Percentiles rank a stretch among this genome's conserved stretches.
Evolutionary conservation across 23 tunicate genomes (phyloP).

Genomic region (Ciona savignyi): DNA sequence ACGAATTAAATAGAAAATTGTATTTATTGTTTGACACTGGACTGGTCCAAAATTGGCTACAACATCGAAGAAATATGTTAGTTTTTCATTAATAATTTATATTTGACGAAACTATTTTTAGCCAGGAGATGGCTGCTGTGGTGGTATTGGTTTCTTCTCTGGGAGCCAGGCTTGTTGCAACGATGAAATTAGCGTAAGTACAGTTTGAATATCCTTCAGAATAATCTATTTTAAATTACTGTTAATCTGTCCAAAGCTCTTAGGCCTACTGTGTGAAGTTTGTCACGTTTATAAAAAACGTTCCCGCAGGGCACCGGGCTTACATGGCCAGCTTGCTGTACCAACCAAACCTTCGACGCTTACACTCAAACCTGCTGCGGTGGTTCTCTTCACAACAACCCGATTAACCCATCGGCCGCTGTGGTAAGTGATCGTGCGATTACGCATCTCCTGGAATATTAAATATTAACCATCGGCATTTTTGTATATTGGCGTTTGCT

Average conservation of each 20-base stretch:
- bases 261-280: too few relatives aligned
- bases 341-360: conserved; percentile 60
- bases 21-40: too few relatives aligned
- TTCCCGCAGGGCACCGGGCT: background rate
- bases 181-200: conserved; percentile 22
- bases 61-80: too few relatives aligned
- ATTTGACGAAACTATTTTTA: conserved; percentile 1
- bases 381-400: conserved; percentile 50
- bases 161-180: conserved; percentile 22
- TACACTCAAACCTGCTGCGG: conserved; percentile 83
- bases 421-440: background rate
- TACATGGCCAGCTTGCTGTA: conserved; percentile 59
- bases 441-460: too few relatives aligned
- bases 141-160: conserved; percentile 4
- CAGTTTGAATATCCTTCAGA: background rate
- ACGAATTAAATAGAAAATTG: too few relatives aligned
- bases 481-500: too few relatives aligned
- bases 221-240: too few relatives aligned
- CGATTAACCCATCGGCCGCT: background rate
- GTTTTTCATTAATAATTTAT: too few relatives aligned
- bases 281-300: too few relatives aligned
- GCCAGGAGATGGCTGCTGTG: conserved; percentile 33
- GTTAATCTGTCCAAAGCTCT: too few relatives aligned
- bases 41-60: too few relatives aligned
- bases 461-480: too few relatives aligned